A percentile compares a stretch with the other conserved stretches of the same genome.
phyloP scores from a whole-genome alignment of 2,888 invertebrate genomes.

The Deroplatys truncata region DNA sequence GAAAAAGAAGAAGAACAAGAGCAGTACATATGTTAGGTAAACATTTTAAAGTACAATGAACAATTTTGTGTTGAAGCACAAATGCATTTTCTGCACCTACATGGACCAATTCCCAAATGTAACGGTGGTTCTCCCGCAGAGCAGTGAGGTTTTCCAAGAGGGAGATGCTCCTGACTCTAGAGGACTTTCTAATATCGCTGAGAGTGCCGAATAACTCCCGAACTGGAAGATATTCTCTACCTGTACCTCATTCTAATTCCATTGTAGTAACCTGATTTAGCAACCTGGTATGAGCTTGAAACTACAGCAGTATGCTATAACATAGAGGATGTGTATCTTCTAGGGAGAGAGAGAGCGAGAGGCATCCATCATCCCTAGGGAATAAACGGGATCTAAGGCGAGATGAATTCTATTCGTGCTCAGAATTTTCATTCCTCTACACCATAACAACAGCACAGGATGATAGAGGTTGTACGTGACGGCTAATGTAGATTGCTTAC shows the following conservation, averaged over 20 bases:
- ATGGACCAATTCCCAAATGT: no score
- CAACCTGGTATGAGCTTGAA: neutral
- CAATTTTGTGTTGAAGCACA: no score
- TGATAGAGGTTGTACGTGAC: constrained; percentile 1
- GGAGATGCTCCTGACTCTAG: no score
- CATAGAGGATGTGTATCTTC: neutral
- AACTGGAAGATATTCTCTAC: neutral
- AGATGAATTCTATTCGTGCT: neutral
- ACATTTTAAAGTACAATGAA: no score
- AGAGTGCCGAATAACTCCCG: neutral
- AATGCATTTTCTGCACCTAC: no score
- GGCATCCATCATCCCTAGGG: neutral
- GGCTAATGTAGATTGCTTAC: constrained; percentile 23
- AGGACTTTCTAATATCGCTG: no score
- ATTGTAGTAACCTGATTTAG: neutral
- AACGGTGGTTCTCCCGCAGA: no score
- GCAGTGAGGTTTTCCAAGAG: no score
- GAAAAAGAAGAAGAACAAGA: no score
- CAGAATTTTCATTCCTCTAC: neutral
- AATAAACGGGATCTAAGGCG: neutral
- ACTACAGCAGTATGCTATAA: neutral
- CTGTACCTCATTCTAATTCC: neutral
- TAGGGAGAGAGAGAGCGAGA: neutral
- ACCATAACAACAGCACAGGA: neutral
- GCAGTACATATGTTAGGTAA: no score